phyloP scores from a whole-genome alignment of 1,140 invertebrate species.

The Cydia splendana region DNA sequence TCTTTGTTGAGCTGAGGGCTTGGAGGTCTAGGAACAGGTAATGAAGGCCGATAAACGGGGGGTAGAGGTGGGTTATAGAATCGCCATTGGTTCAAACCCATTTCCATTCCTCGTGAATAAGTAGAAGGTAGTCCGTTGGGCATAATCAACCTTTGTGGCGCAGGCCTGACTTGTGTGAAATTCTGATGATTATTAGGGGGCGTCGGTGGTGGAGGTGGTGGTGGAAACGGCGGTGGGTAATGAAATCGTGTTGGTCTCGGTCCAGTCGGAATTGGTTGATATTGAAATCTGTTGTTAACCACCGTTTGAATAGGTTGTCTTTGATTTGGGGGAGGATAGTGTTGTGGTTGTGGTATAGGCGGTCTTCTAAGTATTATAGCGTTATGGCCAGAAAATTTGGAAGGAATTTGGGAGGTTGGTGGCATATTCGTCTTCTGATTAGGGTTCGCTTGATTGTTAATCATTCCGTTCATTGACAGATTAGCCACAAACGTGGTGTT shows the following conservation, averaged over 20 bases:
- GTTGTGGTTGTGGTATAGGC: not conserved
- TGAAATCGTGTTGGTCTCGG: not conserved
- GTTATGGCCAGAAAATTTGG: not conserved
- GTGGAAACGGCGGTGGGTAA: not conserved
- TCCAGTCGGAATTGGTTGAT: not conserved
- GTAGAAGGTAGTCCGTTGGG: not conserved
- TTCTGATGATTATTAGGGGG: not conserved
- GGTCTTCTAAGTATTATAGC: conserved; percentile 3
- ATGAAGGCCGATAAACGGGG: not conserved
- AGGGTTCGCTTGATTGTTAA: not conserved
- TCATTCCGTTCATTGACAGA: not conserved
- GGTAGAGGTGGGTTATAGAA: not conserved
- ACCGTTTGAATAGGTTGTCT: not conserved
- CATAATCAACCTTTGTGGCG: not conserved
- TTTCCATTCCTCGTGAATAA: not conserved
- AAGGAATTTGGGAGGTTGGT: not conserved
- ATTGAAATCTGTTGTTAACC: not conserved
- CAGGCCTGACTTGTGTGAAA: not conserved
- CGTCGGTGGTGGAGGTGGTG: not conserved
- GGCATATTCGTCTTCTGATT: not conserved
- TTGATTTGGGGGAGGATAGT: not conserved
- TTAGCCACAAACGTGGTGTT: not conserved
- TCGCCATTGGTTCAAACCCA: not conserved
- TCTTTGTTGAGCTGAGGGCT: not conserved
- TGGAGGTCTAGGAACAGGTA: not conserved